Evolutionary conservation across 2,797 vertebrate genomes (phyloP).

Genomic region (Enteromius mattozi): DNA sequence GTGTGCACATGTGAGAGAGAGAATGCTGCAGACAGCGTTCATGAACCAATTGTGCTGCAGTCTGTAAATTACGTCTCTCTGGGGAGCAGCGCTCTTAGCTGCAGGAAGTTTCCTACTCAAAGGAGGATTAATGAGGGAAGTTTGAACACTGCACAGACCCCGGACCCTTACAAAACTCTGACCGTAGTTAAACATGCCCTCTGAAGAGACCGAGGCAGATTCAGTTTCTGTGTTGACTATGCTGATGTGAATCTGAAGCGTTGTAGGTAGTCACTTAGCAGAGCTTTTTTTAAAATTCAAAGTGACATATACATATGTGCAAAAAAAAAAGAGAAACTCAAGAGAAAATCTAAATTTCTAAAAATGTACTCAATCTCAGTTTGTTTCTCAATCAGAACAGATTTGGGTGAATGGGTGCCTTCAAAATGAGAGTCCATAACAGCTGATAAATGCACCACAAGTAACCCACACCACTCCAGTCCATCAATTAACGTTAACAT

Average conservation of each 20-base stretch:
- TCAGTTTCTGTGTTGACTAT: conserved; percentile 1
- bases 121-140: conserved; percentile 62
- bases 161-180: conserved; percentile 37
- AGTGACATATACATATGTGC: not conserved
- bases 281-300: not conserved
- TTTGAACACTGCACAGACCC: conserved; percentile 58
- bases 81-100: conserved; percentile 57
- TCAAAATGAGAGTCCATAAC: not conserved
- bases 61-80: conserved; percentile 58
- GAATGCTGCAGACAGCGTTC: conserved; percentile 25
- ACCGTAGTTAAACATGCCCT: conserved; percentile 30
- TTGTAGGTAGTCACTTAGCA: not conserved
- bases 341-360: not conserved
- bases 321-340: not conserved
- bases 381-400: not conserved
- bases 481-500: not conserved
- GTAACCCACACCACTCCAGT: not conserved
- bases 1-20: conserved; percentile 15
- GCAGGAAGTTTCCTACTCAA: conserved; percentile 57
- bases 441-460: not conserved
- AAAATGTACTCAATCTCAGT: not conserved
- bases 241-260: conserved; percentile 5
- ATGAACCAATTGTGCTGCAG: conserved; percentile 52
- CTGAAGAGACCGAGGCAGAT: not conserved
- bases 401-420: not conserved